Evolutionary conservation across 2,113 vertebrate species (phyloP), one percentile per base, ranked within the genome.

Genomic region (Platichthys flesus): DNA sequence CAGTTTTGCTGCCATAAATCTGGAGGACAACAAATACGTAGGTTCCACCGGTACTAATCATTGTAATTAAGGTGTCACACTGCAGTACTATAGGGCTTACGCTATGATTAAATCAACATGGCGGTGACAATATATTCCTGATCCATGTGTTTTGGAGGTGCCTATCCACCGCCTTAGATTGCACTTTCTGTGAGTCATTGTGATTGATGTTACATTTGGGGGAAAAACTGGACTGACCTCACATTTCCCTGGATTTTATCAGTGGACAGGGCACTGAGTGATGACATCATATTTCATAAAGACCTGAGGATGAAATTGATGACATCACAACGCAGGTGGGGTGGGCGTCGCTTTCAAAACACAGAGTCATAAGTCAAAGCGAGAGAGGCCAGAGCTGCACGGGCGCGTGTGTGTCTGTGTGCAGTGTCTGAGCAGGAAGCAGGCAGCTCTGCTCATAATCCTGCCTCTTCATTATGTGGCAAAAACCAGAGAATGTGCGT

Each of bases 121-220:
- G 52, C 81, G 60, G 76, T 60, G 62, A 81, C 76, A 70, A 76
- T 63, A 65, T 63, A 84, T 75, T 56, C 63, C 42, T 56, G 56
- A 77, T 81, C 63, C 71, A 67, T 40, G 69, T 82, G 71, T 82
- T 81, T 62, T 61, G 74, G 78, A 80, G 73, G 68, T 61, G 55
- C 61, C 42, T 72, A 74, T 73, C 57, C 65, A 40, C 57, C 56
- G 67, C 42, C 62, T 75, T 72, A 66, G 79, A 55, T 18, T 51
- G 56, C 40, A 40, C 61, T 61, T 60, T 40, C 28, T 74, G 26
- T 59, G 65, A 79, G 71, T 71, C 61, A 20, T 16, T 23, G 57
- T 86, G 87, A 91, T 85, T 63, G 68, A 83, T 88, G 76, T 64
- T 47, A 77, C 79, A 60, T 72, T 83, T 63, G 81, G 81, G 81